A percentile compares a stretch with the other conserved stretches of the same genome.
Conservation (phyloP, 37 sponge, comb jelly and placozoan species). For the Amphimedon queenslandica region DNA sequence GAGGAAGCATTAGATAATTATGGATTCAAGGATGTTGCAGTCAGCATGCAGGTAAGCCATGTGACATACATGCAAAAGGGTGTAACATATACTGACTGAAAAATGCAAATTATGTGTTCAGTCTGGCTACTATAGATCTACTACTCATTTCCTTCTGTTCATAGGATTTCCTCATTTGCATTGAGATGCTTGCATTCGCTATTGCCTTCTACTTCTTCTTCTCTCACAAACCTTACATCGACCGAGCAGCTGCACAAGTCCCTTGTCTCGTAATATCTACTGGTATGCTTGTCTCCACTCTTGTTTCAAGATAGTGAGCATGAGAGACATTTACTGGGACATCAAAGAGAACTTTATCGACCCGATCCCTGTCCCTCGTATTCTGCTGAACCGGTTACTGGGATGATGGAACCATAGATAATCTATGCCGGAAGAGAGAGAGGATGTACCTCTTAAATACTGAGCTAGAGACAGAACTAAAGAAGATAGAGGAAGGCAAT, state of each 20-base stretch:
- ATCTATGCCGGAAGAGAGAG: too few relatives aligned
- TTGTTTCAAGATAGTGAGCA: conserved; percentile 71
- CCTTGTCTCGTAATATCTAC: too few relatives aligned
- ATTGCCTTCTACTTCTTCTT: conserved; percentile 86
- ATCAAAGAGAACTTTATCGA: conserved; percentile 70
- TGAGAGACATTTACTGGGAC: conserved; percentile 67
- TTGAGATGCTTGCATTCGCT: conserved; percentile 90
- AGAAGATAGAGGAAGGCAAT: too few relatives aligned
- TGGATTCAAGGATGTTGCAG: conserved; percentile 46
- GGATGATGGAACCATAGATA: too few relatives aligned
- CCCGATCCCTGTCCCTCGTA: conserved; percentile 46
- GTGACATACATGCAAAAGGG: neutral
- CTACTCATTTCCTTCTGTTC: neutral
- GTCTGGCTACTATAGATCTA: too few relatives aligned
- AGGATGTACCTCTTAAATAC: too few relatives aligned
- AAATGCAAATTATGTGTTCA: too few relatives aligned
- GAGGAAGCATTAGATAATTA: conserved; percentile 43
- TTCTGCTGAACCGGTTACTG: too few relatives aligned
- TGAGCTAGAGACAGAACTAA: too few relatives aligned
- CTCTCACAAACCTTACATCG: conserved; percentile 82
- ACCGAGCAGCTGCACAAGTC: conserved; percentile 51
- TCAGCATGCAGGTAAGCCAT: conserved; percentile 38
- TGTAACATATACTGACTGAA: too few relatives aligned
- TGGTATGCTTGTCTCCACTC: conserved; percentile 61
- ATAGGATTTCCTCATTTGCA: conserved; percentile 78